Evolutionary conservation across 2,888 invertebrate genomes (phyloP).

Genomic region (Apodemia zela): DNA sequence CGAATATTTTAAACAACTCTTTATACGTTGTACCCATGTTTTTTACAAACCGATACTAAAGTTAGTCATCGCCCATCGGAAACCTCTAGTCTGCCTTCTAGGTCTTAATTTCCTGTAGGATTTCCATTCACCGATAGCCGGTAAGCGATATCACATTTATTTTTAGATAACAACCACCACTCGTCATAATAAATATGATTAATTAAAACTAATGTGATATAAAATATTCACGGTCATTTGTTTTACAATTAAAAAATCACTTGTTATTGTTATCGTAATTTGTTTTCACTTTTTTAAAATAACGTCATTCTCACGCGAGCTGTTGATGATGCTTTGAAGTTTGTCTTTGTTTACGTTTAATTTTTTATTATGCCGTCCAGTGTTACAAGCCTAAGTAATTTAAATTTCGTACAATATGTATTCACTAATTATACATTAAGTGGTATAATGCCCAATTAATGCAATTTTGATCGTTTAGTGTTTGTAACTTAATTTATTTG

Average conservation of each 20-base stretch:
- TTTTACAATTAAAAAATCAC: background rate
- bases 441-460: too few relatives aligned
- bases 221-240: conserved; percentile 7
- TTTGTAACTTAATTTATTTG: background rate
- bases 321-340: conserved; percentile 24
- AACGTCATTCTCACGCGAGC: conserved; percentile 52
- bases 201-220: conserved; percentile 1
- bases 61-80: conserved; percentile 49
- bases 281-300: conserved; percentile 48
- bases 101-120: conserved; percentile 64
- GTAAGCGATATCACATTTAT: conserved; percentile 42
- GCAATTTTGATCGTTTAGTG: too few relatives aligned
- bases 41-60: conserved; percentile 45
- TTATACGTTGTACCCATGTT: conserved; percentile 65
- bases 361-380: background rate
- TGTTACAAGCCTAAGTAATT: background rate
- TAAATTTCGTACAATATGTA: background rate
- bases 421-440: too few relatives aligned
- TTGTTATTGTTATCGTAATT: conserved; percentile 5
- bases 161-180: conserved; percentile 35
- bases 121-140: conserved; percentile 47
- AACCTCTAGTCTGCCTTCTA: conserved; percentile 44
- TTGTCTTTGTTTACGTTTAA: conserved; percentile 55
- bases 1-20: conserved; percentile 78
- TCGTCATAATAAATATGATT: conserved; percentile 22